Evolutionary conservation across 1,140 invertebrate species (phyloP).

Genomic region (Drepana arcuata): DNA sequence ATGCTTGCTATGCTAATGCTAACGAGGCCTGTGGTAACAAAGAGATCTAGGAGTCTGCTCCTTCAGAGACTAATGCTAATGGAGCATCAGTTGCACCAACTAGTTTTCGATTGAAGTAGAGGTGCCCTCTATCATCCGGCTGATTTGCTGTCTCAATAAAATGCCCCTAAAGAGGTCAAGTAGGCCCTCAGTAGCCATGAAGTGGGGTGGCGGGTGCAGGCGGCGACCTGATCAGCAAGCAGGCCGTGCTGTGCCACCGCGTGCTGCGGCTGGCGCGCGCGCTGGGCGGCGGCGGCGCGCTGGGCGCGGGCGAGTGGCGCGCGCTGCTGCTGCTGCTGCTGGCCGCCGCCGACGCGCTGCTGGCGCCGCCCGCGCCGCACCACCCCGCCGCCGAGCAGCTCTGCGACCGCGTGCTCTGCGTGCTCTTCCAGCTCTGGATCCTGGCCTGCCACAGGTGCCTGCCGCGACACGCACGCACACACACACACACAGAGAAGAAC

Average conservation of each 20-base stretch:
- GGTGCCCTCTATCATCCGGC: too few species aligned
- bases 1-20: too few species aligned
- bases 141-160: too few species aligned
- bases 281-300: conserved; percentile 85
- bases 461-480: too few species aligned
- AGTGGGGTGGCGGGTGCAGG: conserved; percentile 76
- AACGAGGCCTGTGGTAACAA: too few species aligned
- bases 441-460: conserved; percentile 86
- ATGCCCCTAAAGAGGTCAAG: too few species aligned
- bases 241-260: conserved; percentile 95
- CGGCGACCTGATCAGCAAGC: conserved; percentile 90
- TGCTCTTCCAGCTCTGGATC: conserved; percentile 96
- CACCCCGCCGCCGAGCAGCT: conserved; percentile 96
- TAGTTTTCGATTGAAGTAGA: too few species aligned
- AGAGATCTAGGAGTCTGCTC: too few species aligned
- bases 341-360: conserved; percentile 92
- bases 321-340: conserved; percentile 90
- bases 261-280: conserved; percentile 91
- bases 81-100: too few species aligned
- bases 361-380: conserved; percentile 92
- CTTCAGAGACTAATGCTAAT: too few species aligned
- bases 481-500: too few species aligned
- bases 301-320: conserved; percentile 94
- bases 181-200: too few species aligned
- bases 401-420: conserved; percentile 93